phyloP scores from a whole-genome alignment of 2,113 vertebrate genomes.

The Cichladusa arquata region DNA sequence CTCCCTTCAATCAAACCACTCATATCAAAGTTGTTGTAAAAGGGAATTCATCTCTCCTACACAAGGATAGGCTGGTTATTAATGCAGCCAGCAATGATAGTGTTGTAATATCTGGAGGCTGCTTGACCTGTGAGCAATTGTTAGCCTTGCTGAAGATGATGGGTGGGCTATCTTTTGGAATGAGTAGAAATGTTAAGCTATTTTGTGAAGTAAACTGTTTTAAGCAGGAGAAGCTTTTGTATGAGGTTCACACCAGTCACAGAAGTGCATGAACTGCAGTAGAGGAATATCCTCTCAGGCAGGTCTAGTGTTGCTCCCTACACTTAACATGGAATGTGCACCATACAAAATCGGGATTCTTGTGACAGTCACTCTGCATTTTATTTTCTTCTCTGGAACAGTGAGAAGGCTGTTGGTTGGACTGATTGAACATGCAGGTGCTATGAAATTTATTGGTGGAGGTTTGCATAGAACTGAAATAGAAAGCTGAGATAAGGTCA shows the following conservation, averaged over 20 bases:
- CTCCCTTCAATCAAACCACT: slow-evolving; percentile 21
- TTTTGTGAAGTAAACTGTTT: not conserved
- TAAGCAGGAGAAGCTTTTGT: not conserved
- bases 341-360: not conserved
- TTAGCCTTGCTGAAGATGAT: not conserved
- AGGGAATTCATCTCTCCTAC: not conserved
- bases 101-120: not conserved
- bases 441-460: not conserved
- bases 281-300: not conserved
- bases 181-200: not conserved
- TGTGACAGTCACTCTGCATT: not conserved
- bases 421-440: not conserved
- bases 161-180: not conserved
- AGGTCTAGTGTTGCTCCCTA: not conserved
- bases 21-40: not conserved
- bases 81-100: not conserved
- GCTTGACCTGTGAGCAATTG: not conserved
- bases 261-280: not conserved
- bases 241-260: not conserved
- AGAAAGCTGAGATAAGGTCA: not conserved
- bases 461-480: not conserved
- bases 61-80: not conserved
- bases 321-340: not conserved
- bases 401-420: not conserved
- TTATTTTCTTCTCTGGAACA: not conserved